Evolutionary conservation across 2,888 invertebrate species (phyloP).

Genomic region (Heliothis peltigera): DNA sequence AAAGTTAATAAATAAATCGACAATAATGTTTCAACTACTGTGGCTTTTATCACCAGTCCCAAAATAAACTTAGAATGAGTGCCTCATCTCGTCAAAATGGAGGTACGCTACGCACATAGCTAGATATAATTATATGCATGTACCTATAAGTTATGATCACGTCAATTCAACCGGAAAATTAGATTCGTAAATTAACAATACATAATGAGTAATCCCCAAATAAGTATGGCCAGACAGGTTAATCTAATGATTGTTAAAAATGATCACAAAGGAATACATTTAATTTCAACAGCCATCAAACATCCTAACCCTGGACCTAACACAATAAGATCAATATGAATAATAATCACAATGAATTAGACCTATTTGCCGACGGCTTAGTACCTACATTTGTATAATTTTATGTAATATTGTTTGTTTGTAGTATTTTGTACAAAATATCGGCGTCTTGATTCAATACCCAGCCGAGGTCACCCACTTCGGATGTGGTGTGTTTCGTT

Average conservation of each 20-base stretch:
- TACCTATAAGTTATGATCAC: conserved; percentile 1
- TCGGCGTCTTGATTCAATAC: conserved; percentile 60
- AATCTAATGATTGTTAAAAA: no score
- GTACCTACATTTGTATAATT: no score
- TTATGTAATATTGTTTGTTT: conserved; percentile 1
- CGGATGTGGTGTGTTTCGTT: conserved; percentile 55
- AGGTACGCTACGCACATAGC: conserved; percentile 1
- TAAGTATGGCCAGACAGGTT: no score
- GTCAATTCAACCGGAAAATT: conserved; percentile 1
- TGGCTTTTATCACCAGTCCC: conserved; percentile 13
- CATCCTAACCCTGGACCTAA: not conserved
- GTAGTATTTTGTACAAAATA: conserved; percentile 26
- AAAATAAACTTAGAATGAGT: conserved; percentile 34
- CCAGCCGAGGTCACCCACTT: conserved; percentile 58
- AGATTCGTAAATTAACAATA: conserved; percentile 1
- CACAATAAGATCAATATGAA: conserved; percentile 4
- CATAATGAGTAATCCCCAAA: no score
- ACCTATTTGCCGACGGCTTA: no score
- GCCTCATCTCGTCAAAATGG: conserved; percentile 23
- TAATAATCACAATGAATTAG: not conserved
- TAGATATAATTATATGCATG: not conserved
- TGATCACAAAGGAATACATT: not conserved
- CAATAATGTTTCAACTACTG: not conserved
- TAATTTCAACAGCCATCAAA: not conserved
- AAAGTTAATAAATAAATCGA: not conserved